These are phyloP conservation scores for Diachasmimorpha longicaudata DNA, from an alignment of 1,140 invertebrate genomes.

Conservation along the genomic window DNA sequence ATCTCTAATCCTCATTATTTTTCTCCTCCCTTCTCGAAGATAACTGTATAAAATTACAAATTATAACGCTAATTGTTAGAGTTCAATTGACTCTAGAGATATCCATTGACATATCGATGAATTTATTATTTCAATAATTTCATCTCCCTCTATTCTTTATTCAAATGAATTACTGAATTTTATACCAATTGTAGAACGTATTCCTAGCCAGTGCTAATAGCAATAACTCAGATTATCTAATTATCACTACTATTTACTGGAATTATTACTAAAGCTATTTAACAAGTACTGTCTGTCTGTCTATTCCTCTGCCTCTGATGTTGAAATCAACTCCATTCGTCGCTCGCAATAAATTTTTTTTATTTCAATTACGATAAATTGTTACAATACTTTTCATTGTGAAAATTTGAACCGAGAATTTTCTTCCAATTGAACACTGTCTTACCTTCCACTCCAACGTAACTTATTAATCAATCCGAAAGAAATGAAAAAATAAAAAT, in stretches of 20 bases:
- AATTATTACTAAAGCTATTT: constrained; percentile 5
- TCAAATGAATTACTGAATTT: neutral
- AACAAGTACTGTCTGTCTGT: constrained; percentile 2
- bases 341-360: neutral
- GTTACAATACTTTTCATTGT: neutral
- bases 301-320: constrained; percentile 8
- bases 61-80: neutral
- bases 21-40: neutral
- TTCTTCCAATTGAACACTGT: neutral
- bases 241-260: constrained; percentile 3
- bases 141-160: neutral
- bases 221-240: constrained; percentile 9
- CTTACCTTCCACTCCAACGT: neutral
- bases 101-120: neutral
- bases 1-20: neutral
- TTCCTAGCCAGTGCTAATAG: constrained; percentile 6
- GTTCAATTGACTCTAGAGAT: neutral
- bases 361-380: neutral
- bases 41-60: neutral
- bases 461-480: neutral
- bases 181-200: neutral
- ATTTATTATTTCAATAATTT: neutral
- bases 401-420: neutral
- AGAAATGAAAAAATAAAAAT: neutral
- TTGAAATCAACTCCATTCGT: neutral